Evolutionary conservation across 2,888 invertebrate species (phyloP).

Genomic region (Rotaria sp.): DNA sequence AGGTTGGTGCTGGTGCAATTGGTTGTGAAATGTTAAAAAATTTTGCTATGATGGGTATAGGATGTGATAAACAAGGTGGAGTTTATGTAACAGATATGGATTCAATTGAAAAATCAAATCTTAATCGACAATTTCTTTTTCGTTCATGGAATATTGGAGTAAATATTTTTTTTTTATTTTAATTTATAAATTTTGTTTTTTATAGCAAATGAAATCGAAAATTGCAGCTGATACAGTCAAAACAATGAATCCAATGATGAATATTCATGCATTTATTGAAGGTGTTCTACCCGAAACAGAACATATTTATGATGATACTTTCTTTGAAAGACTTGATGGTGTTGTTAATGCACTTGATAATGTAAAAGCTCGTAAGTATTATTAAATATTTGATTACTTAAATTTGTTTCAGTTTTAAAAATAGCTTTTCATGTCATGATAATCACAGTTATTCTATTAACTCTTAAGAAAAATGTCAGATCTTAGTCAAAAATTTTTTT

Average conservation of each 20-base stretch:
- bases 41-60: slow-evolving; percentile 93
- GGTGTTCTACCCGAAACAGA: slow-evolving; percentile 92
- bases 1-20: slow-evolving; percentile 60
- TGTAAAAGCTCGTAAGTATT: slow-evolving; percentile 68
- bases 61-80: slow-evolving; percentile 59
- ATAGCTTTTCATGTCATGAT: no score
- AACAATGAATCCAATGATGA: slow-evolving; percentile 60
- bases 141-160: slow-evolving; percentile 73
- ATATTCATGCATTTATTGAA: slow-evolving; percentile 56
- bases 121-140: slow-evolving; percentile 96
- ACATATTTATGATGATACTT: slow-evolving; percentile 80
- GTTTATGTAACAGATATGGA: slow-evolving; percentile 96
- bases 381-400: neutral
- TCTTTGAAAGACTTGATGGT: slow-evolving; percentile 83
- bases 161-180: neutral
- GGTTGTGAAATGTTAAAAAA: slow-evolving; percentile 94
- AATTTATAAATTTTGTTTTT: neutral
- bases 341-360: slow-evolving; percentile 97
- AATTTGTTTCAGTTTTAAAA: no score
- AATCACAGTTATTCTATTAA: no score
- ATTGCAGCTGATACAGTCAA: slow-evolving; percentile 32
- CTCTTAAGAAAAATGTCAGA: no score
- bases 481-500: no score
- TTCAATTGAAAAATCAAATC: slow-evolving; percentile 91
- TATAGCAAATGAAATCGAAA: slow-evolving; percentile 30